Conservation (phyloP, 1,140 invertebrate genomes). For the Dreissena polymorpha region DNA sequence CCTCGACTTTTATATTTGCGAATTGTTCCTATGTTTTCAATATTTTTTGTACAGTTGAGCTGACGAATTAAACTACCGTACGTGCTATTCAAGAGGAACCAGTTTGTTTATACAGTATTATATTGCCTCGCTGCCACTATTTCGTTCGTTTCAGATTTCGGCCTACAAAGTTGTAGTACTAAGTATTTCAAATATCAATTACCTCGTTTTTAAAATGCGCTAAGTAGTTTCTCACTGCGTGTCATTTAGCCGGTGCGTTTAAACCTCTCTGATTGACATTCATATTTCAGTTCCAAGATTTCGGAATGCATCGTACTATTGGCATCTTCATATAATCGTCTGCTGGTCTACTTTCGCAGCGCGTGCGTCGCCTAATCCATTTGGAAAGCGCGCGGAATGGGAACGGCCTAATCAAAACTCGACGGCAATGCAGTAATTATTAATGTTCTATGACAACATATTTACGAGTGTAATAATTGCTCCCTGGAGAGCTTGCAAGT, state of each 20-base stretch:
- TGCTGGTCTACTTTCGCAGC: constrained; percentile 37
- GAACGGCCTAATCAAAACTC: constrained; percentile 47
- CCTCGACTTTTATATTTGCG: no score
- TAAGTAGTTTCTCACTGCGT: no score
- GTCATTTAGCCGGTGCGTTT: constrained; percentile 1
- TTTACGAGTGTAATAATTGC: constrained; percentile 51
- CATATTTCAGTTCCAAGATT: constrained; percentile 43
- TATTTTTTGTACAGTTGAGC: no score
- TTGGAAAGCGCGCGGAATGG: constrained; percentile 45
- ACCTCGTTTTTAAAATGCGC: no score
- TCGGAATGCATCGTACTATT: constrained; percentile 45
- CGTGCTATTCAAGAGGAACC: no score
- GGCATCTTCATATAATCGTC: constrained; percentile 42
- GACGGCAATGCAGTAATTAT: constrained; percentile 30
- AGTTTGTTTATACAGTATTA: no score
- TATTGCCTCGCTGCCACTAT: no score
- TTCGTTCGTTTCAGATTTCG: no score
- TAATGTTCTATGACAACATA: constrained; percentile 51
- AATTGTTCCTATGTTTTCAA: no score
- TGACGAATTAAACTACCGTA: no score
- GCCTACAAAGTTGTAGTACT: no score
- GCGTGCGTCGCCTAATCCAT: constrained; percentile 53
- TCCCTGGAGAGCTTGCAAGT: constrained; percentile 40
- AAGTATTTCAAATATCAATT: no score
- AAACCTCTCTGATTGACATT: constrained; percentile 46